Evolutionary conservation across 2,113 vertebrate species (phyloP).

Genomic region (Antechinus stuartii): DNA sequence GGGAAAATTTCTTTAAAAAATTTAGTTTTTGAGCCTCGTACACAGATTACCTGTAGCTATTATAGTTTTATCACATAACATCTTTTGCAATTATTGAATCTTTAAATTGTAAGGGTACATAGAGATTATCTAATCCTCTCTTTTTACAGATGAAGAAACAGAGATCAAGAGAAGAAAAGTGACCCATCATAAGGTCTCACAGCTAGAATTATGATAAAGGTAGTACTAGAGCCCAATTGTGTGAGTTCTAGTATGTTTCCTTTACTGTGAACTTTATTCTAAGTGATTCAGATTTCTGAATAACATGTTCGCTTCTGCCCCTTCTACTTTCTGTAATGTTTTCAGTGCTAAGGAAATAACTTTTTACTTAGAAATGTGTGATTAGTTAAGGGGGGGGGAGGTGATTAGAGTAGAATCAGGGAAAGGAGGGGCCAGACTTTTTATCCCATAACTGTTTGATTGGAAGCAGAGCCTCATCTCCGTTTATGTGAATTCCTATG

Average conservation of each 20-base stretch:
- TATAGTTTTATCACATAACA: not conserved
- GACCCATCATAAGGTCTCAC: not conserved
- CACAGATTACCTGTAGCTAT: not conserved
- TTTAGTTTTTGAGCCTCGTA: not conserved
- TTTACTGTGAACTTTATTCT: not conserved
- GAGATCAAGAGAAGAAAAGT: not conserved
- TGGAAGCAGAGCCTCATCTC: not conserved
- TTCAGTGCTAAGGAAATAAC: slow-evolving; percentile 77
- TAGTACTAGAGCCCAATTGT: not conserved
- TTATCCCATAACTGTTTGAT: slow-evolving; percentile 2
- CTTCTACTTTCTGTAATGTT: slow-evolving; percentile 37
- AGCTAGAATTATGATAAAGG: not conserved
- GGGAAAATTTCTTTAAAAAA: slow-evolving; percentile 41
- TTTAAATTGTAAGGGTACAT: not conserved
- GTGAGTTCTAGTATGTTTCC: not conserved
- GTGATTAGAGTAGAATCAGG: not conserved
- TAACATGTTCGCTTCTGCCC: not conserved
- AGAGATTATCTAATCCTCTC: not conserved
- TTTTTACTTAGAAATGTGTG: slow-evolving; percentile 76
- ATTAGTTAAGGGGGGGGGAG: slow-evolving; percentile 59
- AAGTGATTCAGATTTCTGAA: not conserved
- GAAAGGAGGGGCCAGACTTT: not conserved
- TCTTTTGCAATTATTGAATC: not conserved
- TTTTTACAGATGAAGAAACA: not conserved
- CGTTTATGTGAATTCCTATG: not conserved